Conservation (phyloP, 1,140 invertebrate species). For the Drosophila ogumai region DNA sequence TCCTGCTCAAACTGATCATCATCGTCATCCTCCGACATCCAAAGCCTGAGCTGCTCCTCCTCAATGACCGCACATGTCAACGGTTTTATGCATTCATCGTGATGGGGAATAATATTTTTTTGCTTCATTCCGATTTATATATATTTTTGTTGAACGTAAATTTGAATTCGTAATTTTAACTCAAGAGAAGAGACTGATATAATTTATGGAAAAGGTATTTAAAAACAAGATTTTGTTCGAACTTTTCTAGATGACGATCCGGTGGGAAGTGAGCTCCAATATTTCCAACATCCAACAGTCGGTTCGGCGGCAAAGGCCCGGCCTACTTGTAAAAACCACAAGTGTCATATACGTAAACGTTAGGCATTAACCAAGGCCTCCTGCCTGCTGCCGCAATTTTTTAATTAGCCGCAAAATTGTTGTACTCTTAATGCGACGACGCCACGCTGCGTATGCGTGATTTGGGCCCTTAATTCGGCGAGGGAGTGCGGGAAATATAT, state of each 20-base stretch:
- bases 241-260: neutral
- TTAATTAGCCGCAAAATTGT: constrained; percentile 45
- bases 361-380: neutral
- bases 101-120: neutral
- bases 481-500: neutral
- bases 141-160: neutral
- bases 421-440: constrained; percentile 18
- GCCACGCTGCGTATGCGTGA: constrained; percentile 26
- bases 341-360: constrained; percentile 7
- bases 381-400: neutral
- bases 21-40: neutral
- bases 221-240: neutral
- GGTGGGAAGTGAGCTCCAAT: neutral
- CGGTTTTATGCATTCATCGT: neutral
- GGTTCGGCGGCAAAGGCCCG: neutral
- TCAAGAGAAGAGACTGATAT: neutral
- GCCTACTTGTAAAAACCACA: constrained; percentile 14
- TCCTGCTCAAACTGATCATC: neutral
- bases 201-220: neutral
- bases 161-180: neutral
- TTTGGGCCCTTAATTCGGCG: neutral
- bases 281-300: neutral
- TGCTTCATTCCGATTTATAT: neutral
- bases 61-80: neutral
- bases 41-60: neutral